Conservation (phyloP, 2,888 invertebrate species). For the Cynaeus angustus region DNA sequence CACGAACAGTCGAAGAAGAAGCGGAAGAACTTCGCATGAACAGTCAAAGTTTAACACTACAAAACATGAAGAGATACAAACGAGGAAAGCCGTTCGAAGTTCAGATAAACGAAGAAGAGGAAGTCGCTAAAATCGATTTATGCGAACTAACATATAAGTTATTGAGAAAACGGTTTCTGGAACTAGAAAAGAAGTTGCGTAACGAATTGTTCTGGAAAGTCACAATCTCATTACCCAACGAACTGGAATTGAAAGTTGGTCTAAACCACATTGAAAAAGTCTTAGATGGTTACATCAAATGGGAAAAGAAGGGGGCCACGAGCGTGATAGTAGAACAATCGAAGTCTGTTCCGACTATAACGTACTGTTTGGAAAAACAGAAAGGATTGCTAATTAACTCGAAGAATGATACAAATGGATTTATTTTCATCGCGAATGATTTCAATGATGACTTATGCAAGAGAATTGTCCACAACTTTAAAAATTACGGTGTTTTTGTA, state of each 20-base stretch:
- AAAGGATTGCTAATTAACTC: constrained; percentile 55
- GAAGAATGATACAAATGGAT: constrained; percentile 63
- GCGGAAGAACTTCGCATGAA: constrained; percentile 71
- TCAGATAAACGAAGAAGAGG: constrained; percentile 48
- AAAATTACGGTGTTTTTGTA: constrained; percentile 57
- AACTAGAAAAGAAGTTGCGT: constrained; percentile 57
- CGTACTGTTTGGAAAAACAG: constrained; percentile 66
- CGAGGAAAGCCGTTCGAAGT: constrained; percentile 67
- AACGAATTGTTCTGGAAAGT: constrained; percentile 77
- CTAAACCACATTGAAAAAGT: constrained; percentile 53
- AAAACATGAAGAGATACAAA: constrained; percentile 73
- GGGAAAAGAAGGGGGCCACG: constrained; percentile 65
- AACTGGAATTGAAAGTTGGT: constrained; percentile 55
- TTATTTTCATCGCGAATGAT: constrained; percentile 66
- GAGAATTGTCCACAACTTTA: constrained; percentile 60
- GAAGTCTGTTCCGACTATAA: constrained; percentile 58
- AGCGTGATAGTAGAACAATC: constrained; percentile 63
- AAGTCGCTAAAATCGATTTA: constrained; percentile 60
- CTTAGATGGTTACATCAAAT: constrained; percentile 59
- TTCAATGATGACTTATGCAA: constrained; percentile 60
- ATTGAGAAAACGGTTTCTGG: constrained; percentile 59
- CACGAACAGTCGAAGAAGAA: constrained; percentile 67
- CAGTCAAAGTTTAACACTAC: constrained; percentile 71
- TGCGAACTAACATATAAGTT: constrained; percentile 59
- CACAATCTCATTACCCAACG: constrained; percentile 75